Base-by-base conservation (phyloP, 2,888 invertebrate genomes). In the Auanema sp. region DNA sequence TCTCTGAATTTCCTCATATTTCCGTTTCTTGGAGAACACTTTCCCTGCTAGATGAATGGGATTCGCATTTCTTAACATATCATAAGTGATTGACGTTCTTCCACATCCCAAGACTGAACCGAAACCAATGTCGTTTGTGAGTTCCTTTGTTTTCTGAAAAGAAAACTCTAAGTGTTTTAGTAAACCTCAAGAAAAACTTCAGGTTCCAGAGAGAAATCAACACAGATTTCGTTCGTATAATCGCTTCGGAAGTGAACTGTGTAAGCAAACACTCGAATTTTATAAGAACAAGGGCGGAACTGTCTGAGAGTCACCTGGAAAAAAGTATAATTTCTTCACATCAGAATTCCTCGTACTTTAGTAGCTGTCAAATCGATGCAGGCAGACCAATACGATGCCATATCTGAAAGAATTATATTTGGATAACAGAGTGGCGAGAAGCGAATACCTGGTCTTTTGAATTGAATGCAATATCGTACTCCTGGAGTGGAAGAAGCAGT, bases 401-500 rank as follows among this genome's bases (percentile, higher is more conserved):
- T 24, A 50, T 66, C 69, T 72, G 60, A 41, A 69, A 60, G 44
- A 16, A 24, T 43, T 11, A 25, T 18, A 16, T 14, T 14, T 54
- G 11, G 11, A 14, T 16, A 11, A 50, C 18, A 14, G 12, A 18
- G 24, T 23, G 24, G 52, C n/a, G 52, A n/a, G 10, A 11, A 14
- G 14, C 12, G 24, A 4, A 52, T 23, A 69, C 74, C 71, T 18
- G 57, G 24, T 41, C 63, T 14, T 14, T 58, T 14, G 58, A 62
- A 74, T 49, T 74, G 71, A 21, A 74, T 69, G 23, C 68, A 69
- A 43, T 74, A 74, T 41, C 69, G 65, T 41, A 67, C 53, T 10
- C 59, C 64, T 2, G 16, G n/a, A 41, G 59, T 60, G 24, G 49
- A 43, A 6, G 56, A 57, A 12, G 47, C 42, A n/a, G 66, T 64